Evolutionary conservation across 2,113 vertebrate genomes (phyloP), one percentile per base, ranked within the genome.

Genomic region (Ictalurus furcatus): DNA sequence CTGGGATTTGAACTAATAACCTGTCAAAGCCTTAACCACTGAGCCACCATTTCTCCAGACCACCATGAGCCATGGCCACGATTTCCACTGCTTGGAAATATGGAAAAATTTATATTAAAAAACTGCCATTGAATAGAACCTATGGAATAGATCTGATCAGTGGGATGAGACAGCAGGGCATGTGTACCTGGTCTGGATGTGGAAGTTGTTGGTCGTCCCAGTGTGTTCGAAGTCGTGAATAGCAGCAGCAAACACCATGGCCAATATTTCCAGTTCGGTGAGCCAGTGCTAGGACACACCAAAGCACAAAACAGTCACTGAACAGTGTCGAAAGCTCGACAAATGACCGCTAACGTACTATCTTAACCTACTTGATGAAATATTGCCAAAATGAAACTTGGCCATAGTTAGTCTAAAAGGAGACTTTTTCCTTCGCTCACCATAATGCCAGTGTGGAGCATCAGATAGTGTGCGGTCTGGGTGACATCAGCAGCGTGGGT

Each of bases 211-310:
- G 79, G 98, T 99, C 56, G 98, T 99, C 92, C 98, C 98, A 71
- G 98, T 99, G 91, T 99, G 98, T 88, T 99, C 98, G 34, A 98
- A 99, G 95, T 99, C 98, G 88, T 99, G 98, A 93, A 99, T 96
- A 11, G 98, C 97, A 92, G 98, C 98, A 63, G 98, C 98, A 92
- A 99, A 99, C 90, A 99, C 97, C 98, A 99, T 99, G 58, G 98
- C 98, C 88, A 99, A 95, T 90, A 99, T 99, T 97, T 99, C 98
- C 97, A 99, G 96, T 96, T 99, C 98, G 84, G 97, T 98, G 87
- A 99, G 96, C 98, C 98, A 99, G 95, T 99, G 98, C 98, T 99
- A 89, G 63, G 34, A 90, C 93, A 93, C 3, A 14, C 93, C 93
- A 94, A 61, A 93, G 91, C 87, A 89, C 28, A 89, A 40, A 87